Percentiles rank a stretch among this genome's conserved stretches.
These are phyloP conservation scores for Volucella inflata DNA, from an alignment of 2,888 invertebrate genomes.

Conservation along the genomic window DNA sequence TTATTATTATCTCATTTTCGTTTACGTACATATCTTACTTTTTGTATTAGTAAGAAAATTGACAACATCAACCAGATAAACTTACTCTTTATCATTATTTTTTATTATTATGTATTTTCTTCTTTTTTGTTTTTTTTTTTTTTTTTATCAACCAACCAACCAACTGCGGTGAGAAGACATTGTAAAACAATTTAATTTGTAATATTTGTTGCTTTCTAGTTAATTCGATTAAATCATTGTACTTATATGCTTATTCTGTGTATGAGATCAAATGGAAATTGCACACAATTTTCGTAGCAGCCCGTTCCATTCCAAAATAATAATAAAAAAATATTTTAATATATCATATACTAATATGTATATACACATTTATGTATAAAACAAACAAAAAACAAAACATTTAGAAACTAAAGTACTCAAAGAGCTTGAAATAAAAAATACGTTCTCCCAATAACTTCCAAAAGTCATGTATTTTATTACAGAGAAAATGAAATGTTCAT, in stretches of 20 bases:
- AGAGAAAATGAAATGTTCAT: background rate
- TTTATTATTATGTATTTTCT: background rate
- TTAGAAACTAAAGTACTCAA: too few species aligned
- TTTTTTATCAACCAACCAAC: background rate
- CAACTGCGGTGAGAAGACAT: conserved; percentile 40
- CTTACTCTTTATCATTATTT: conserved; percentile 25
- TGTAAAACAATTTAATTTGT: conserved; percentile 41
- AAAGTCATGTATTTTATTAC: conserved; percentile 17
- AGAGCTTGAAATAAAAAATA: too few species aligned
- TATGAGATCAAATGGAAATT: conserved; percentile 42
- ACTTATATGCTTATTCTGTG: conserved; percentile 40
- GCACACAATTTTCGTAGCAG: conserved; percentile 19
- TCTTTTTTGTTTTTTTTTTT: background rate
- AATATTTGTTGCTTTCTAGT: conserved; percentile 51
- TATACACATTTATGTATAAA: too few species aligned
- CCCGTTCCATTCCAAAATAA: conserved; percentile 52
- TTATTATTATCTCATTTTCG: background rate
- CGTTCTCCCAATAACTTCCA: conserved; percentile 2
- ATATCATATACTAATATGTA: too few species aligned
- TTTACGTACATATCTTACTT: background rate
- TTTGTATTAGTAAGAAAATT: conserved; percentile 23
- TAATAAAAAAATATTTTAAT: background rate
- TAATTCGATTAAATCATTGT: conserved; percentile 54
- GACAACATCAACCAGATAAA: conserved; percentile 8
- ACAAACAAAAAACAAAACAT: too few species aligned